phyloP scores from a whole-genome alignment of 2,888 invertebrate species.

The Tortricodes alternella region DNA sequence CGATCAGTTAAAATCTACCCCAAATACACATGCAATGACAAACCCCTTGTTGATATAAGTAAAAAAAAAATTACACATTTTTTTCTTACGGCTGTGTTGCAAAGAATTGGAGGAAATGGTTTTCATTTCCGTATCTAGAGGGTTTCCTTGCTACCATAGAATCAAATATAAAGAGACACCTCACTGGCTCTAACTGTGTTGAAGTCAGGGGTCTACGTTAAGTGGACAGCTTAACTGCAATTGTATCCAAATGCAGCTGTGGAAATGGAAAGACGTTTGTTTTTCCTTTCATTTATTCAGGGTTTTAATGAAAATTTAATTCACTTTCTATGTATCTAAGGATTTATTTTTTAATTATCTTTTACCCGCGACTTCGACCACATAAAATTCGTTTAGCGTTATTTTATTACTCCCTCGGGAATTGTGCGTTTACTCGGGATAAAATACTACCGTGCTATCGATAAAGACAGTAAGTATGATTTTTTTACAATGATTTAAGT shows the following conservation, averaged over 20 bases:
- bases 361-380: no score
- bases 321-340: neutral
- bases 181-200: neutral
- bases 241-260: conserved; percentile 12
- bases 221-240: conserved; percentile 6
- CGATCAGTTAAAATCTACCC: no score
- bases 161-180: neutral
- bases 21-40: no score
- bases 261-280: conserved; percentile 18
- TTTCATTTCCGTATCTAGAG: conserved; percentile 15
- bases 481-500: no score
- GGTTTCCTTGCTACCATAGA: neutral
- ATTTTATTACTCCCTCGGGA: no score
- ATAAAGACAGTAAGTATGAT: no score
- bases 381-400: no score
- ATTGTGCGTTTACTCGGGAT: no score
- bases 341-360: neutral
- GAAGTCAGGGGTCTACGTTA: conserved; percentile 5
- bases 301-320: neutral
- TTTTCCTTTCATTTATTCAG: conserved; percentile 4
- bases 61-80: no score
- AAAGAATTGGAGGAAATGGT: conserved; percentile 16
- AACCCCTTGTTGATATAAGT: no score
- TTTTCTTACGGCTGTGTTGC: neutral
- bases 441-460: no score